Base-by-base conservation (phyloP, 2,888 invertebrate species). In the Cremastinae sp. region DNA sequence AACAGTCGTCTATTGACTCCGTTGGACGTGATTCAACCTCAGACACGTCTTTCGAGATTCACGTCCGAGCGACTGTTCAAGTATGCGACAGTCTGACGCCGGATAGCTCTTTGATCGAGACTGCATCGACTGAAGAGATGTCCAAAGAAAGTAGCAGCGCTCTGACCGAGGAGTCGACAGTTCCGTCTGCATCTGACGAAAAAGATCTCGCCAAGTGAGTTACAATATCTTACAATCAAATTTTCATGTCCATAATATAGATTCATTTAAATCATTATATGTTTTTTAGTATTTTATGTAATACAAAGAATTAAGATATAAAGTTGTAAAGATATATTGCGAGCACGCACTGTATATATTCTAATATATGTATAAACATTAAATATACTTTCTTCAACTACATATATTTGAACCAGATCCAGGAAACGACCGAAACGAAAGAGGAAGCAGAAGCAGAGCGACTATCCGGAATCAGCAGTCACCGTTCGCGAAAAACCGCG, bases 11-110 rank as follows among this genome's bases (percentile, higher is more conserved):
- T 7, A 64, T 51, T 38, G 51, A 54, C 22, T 49, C 38, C 10
- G 49, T 71, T 0, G 85, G 86, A 0, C 81, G 78, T 43, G 84
- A 83, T 28, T 83, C 82, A 10, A 81, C 81, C 4, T 74, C 83
- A 2, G 87, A 87, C 18, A 78, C 83, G 28, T 86, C 84, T 0
- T 84, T 84, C 49, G 88, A 88, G 70, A 86, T 89, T 53, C 86
- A 84, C 54, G 81, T 89, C 16, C 82, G 84, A 51, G 87, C 89
- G 0, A 88, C 84, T 2, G 83, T 89, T 18, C 87, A 89, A 78
- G 51, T 89, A 22, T 82, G 84, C 1, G 84, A 79, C 38, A 86
- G 84, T 20, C 79, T 80, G 7, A 83, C 85, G 3, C 80, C 85
- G 0, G 84, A 87, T 4, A 77, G 61, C 49, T 78, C 76, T 3